These are phyloP conservation scores for Mimas tiliae DNA, from an alignment of 2,888 invertebrate species.

Conservation along the genomic window DNA sequence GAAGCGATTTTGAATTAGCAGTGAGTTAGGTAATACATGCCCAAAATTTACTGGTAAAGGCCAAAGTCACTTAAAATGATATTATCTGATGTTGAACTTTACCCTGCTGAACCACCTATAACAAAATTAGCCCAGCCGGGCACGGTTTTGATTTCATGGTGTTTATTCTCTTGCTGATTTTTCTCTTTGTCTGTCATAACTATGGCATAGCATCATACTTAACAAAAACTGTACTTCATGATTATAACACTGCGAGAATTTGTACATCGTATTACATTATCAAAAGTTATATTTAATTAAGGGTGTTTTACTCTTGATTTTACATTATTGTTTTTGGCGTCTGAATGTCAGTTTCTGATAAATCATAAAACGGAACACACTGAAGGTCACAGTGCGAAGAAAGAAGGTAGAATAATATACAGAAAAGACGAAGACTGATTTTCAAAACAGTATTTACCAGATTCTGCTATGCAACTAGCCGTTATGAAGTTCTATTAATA, in stretches of 20 bases:
- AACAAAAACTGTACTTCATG: neutral
- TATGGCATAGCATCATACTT: neutral
- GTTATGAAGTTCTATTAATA: neutral
- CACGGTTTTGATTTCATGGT: neutral
- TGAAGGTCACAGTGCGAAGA: neutral
- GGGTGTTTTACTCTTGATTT: neutral
- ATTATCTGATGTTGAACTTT: neutral
- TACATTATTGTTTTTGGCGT: slow-evolving; percentile 8
- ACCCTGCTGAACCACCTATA: slow-evolving; percentile 16
- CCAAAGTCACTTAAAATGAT: too few species aligned
- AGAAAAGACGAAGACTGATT: neutral
- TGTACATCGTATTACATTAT: neutral
- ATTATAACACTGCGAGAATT: neutral
- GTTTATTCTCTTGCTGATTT: neutral
- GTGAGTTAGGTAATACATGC: too few species aligned
- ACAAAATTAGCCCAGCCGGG: slow-evolving; percentile 14
- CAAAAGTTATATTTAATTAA: neutral
- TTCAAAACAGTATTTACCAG: neutral
- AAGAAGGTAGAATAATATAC: too few species aligned
- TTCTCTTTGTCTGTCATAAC: neutral
- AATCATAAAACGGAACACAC: neutral
- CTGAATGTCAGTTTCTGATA: neutral
- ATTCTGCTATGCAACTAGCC: neutral
- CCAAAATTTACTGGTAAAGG: too few species aligned
- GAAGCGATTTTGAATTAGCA: too few species aligned